Base-by-base conservation (phyloP, 2,888 invertebrate genomes). In the Limnephilus rhombicus region DNA sequence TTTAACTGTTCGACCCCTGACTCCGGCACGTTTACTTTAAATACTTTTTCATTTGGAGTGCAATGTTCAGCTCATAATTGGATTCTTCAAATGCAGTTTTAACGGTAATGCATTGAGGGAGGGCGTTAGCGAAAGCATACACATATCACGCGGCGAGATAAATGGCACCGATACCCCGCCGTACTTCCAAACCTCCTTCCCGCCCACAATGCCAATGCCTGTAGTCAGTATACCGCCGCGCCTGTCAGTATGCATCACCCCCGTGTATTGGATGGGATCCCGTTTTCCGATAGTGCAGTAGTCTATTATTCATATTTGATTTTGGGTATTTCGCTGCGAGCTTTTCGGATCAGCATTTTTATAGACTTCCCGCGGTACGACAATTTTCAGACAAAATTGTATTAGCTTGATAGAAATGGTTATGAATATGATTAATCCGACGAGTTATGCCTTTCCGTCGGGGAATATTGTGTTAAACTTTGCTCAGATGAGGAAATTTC, bases 311-410 rank as follows among this genome's bases (percentile, higher is more conserved):
- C 41, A 89, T 45, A 29, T 89, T 89, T 89, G 88, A 31, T 89
- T 80, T 89, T 31, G n/a, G 3, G n/a, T 80, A 89, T 89, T 89
- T 80, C 24, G 88, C 80, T 18, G 37, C 80, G 68, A 41, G 80
- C 37, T 80, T 89, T 18, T 34, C 37, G 68, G 37, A 89, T 89
- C 88, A 89, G n/a, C 88, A 89, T 89, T 89, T 89, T 89, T 89
- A 89, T 80, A 89, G 68, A 37, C 80, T 68, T 12, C 18, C 37
- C 34, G 88, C 34, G 37, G 80, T 80, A 80, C 80, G 45, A 41
- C 88, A 89, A 89, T 89, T 80, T 34, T 80, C 86, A 29, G 24
- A 24, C 80, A 31, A 31, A 86, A 68, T 68, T 68, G 88, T 31
- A 9, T 88, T 88, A 68, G 34, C 88, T 53, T 15, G 85, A 45